A percentile compares a stretch with the other conserved stretches of the same genome.
phyloP scores from a whole-genome alignment of 2,113 vertebrate species.

The Morone saxatilis region DNA sequence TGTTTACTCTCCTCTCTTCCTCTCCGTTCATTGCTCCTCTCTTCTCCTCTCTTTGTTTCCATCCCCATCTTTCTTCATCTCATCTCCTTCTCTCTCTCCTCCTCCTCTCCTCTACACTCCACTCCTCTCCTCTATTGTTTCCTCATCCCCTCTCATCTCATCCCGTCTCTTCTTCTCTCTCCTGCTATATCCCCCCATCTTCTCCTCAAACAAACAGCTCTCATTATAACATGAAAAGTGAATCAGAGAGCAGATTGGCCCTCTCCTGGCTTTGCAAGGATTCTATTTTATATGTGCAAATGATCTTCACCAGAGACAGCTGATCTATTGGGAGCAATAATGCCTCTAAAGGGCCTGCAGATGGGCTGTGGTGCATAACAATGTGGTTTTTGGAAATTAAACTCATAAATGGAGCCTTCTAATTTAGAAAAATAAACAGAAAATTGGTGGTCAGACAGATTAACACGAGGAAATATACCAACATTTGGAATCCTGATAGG shows the following conservation, averaged over 20 bases:
- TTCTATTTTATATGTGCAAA: slow-evolving; percentile 5
- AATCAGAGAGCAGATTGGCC: not conserved
- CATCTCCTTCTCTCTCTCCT: too few relatives aligned
- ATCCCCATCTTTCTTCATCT: too few relatives aligned
- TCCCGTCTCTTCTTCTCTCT: too few relatives aligned
- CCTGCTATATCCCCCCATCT: too few relatives aligned
- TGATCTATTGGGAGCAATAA: slow-evolving; percentile 13
- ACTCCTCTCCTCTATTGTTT: too few relatives aligned
- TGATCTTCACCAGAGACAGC: not conserved
- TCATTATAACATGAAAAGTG: not conserved
- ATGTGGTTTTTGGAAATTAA: not conserved
- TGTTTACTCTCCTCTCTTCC: not conserved
- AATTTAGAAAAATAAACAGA: not conserved
- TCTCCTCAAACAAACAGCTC: slow-evolving; percentile 1
- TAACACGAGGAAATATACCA: too few relatives aligned
- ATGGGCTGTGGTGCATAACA: not conserved
- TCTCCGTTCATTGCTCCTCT: too few relatives aligned
- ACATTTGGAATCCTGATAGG: not conserved
- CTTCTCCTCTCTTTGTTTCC: too few relatives aligned
- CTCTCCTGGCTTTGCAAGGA: not conserved
- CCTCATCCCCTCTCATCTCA: too few relatives aligned
- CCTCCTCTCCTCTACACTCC: too few relatives aligned
- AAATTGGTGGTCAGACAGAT: not conserved
- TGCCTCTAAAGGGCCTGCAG: not conserved
- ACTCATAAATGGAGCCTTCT: not conserved